Evolutionary conservation across 2,888 invertebrate species (phyloP).

Genomic region (Quadroppia sp.): DNA sequence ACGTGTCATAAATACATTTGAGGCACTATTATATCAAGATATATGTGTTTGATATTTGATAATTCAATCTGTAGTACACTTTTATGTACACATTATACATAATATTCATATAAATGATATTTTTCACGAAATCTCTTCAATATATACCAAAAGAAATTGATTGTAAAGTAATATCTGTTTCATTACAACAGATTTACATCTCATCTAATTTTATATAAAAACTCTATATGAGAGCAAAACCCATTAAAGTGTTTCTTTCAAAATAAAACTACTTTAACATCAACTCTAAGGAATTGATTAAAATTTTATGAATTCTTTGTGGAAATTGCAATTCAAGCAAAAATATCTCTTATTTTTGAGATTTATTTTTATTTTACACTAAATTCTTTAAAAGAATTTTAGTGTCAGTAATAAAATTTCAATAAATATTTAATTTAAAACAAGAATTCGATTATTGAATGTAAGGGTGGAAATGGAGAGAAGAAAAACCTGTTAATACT

Average conservation of each 20-base stretch:
- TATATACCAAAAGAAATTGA: not conserved
- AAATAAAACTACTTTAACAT: conserved; percentile 4
- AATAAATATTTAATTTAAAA: conserved; percentile 32
- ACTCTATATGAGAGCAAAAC: not conserved
- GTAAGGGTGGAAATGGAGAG: not conserved
- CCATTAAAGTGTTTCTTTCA: not conserved
- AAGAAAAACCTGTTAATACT: no score
- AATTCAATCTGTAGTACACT: conserved; percentile 34
- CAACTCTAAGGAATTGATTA: conserved; percentile 24
- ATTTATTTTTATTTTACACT: conserved; percentile 31
- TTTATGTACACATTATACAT: not conserved
- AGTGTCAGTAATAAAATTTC: conserved; percentile 20
- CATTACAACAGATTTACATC: conserved; percentile 8
- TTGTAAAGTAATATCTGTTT: conserved; percentile 28
- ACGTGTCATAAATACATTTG: conserved; percentile 30
- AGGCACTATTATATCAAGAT: conserved; percentile 9
- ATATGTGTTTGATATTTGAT: conserved; percentile 34
- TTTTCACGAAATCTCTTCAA: conserved; percentile 4
- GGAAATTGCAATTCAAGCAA: not conserved
- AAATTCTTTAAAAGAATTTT: not conserved
- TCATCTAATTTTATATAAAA: conserved; percentile 24
- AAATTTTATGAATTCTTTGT: conserved; percentile 28
- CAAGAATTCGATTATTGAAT: conserved; percentile 7
- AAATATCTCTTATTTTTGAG: not conserved
- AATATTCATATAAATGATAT: not conserved